phyloP scores from a whole-genome alignment of 2,888 invertebrate species.

The Lamproptera curius region DNA sequence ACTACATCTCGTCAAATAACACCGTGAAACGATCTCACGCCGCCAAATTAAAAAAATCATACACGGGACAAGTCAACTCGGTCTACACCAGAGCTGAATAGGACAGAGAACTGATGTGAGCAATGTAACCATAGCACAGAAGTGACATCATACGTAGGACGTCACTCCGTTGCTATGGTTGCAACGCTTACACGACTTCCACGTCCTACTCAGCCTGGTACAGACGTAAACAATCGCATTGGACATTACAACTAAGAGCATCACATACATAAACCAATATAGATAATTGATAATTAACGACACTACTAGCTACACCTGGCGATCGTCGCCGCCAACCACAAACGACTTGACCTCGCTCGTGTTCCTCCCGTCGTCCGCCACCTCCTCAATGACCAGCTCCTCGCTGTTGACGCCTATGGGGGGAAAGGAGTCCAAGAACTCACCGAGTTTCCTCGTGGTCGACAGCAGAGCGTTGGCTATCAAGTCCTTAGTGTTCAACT shows the following conservation, averaged over 20 bases:
- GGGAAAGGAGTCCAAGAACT: conserved; percentile 54
- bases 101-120: no score
- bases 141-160: no score
- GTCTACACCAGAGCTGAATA: no score
- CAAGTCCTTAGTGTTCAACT: conserved; percentile 37
- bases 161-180: no score
- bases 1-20: neutral
- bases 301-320: no score
- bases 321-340: conserved; percentile 50
- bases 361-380: conserved; percentile 58
- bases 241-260: conserved; percentile 1
- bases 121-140: no score
- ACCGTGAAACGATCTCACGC: no score
- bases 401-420: conserved; percentile 63
- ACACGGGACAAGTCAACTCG: conserved; percentile 6
- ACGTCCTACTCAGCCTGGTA: no score
- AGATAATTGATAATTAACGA: no score
- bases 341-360: conserved; percentile 65
- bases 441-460: conserved; percentile 60
- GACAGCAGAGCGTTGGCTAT: conserved; percentile 55
- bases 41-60: no score
- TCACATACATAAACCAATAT: no score
- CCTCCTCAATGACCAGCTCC: conserved; percentile 61
- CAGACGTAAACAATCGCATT: conserved; percentile 6
- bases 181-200: no score